Percentiles rank a stretch among this genome's conserved stretches.
phyloP scores from a whole-genome alignment of 2,888 invertebrate species.

The Agrochola lota region DNA sequence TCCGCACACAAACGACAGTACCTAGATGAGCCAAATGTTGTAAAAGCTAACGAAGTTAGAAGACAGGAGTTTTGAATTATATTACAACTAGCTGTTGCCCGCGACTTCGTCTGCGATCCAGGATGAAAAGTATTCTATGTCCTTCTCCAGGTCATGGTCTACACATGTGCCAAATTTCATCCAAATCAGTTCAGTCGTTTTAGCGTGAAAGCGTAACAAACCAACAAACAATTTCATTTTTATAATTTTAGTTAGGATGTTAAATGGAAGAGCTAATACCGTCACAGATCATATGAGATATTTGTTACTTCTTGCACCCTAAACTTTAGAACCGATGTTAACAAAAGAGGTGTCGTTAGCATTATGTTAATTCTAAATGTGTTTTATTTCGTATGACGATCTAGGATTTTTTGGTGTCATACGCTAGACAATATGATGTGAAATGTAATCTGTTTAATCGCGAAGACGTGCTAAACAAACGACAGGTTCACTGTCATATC shows the following conservation, averaged over 20 bases:
- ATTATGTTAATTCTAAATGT: neutral
- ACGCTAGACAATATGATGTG: neutral
- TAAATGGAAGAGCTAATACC: neutral
- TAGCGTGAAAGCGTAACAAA: too few relatives aligned
- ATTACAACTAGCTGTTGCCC: too few relatives aligned
- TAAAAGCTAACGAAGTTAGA: neutral
- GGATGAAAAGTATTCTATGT: too few relatives aligned
- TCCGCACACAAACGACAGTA: neutral
- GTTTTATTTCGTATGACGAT: neutral
- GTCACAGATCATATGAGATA: neutral
- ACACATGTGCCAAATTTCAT: too few relatives aligned
- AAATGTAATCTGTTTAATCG: neutral
- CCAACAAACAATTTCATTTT: too few relatives aligned
- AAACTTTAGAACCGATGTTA: neutral
- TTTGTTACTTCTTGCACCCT: neutral
- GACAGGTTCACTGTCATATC: neutral
- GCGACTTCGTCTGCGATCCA: too few relatives aligned
- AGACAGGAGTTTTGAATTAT: too few relatives aligned
- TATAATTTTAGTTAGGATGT: too few relatives aligned
- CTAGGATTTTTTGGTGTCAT: too few relatives aligned
- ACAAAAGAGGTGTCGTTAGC: too few relatives aligned
- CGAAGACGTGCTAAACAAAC: neutral
- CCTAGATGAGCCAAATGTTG: constrained; percentile 5
- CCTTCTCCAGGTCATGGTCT: too few relatives aligned
- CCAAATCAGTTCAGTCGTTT: too few relatives aligned